A percentile compares a stretch with the other conserved stretches of the same genome.
Evolutionary conservation across 2,888 invertebrate species (phyloP).

Genomic region (Elgonia sp.): DNA sequence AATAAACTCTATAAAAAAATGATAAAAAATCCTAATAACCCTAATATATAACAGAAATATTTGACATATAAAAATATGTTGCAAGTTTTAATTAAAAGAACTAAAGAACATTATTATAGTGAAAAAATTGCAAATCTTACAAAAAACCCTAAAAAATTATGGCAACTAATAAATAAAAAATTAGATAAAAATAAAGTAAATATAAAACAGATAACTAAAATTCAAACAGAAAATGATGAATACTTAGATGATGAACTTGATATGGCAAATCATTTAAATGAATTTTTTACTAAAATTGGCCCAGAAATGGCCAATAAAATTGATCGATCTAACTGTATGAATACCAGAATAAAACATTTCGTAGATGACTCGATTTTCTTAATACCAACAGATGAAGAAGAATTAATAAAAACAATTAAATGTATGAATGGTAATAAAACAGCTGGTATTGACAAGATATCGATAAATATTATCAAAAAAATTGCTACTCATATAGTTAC

Average conservation of each 20-base stretch:
- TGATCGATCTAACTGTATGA: not conserved
- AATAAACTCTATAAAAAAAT: too few relatives aligned
- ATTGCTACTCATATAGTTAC: not conserved
- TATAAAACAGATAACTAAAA: not conserved
- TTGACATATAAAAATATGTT: too few relatives aligned
- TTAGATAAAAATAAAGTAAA: not conserved
- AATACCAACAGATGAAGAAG: constrained; percentile 1
- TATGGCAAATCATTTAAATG: constrained; percentile 19
- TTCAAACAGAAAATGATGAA: not conserved
- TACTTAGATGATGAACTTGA: not conserved
- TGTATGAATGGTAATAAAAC: constrained; percentile 11
- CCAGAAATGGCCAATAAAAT: not conserved
- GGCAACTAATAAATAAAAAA: constrained; percentile 13
- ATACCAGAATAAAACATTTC: not conserved
- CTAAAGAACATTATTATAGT: too few relatives aligned
- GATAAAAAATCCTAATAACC: too few relatives aligned
- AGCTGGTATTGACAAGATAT: constrained; percentile 21
- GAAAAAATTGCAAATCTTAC: too few relatives aligned
- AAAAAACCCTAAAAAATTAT: too few relatives aligned
- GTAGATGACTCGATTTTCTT: constrained; percentile 4
- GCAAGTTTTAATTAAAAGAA: too few relatives aligned
- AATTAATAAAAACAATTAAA: constrained; percentile 13
- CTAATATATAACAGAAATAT: too few relatives aligned
- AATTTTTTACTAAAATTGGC: constrained; percentile 35
- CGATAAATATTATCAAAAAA: constrained; percentile 2